Evolutionary conservation across 2,113 vertebrate genomes (phyloP).

Genomic region (Diglossa brunneiventris): DNA sequence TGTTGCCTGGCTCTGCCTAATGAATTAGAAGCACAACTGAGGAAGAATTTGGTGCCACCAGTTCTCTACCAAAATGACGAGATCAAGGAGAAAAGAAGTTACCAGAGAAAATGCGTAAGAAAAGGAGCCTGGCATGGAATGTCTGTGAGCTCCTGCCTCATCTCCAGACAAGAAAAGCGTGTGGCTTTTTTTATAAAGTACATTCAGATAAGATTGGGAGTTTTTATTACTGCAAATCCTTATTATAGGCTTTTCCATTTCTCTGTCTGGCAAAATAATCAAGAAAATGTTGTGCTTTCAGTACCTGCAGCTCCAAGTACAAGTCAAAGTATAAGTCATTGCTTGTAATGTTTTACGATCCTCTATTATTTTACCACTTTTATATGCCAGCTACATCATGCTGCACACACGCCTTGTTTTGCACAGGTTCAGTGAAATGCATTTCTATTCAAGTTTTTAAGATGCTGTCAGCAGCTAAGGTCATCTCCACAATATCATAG

Average conservation of each 20-base stretch:
- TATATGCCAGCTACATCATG: background rate
- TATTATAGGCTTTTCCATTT: background rate
- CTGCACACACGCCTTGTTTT: background rate
- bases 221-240: background rate
- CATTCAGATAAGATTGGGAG: background rate
- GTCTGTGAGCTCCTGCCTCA: background rate
- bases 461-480: background rate
- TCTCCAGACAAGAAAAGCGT: background rate
- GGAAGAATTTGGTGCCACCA: background rate
- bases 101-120: background rate
- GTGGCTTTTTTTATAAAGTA: background rate
- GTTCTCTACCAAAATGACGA: background rate
- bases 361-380: conserved; percentile 15
- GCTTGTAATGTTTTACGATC: background rate
- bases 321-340: background rate
- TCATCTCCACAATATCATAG: background rate
- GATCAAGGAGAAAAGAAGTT: background rate
- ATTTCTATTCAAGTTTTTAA: background rate
- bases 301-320: background rate
- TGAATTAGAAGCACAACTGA: background rate
- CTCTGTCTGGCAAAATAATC: conserved; percentile 8
- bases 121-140: background rate
- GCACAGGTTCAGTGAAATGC: background rate
- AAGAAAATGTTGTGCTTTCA: background rate
- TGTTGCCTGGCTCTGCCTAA: background rate